A percentile compares a stretch with the other conserved stretches of the same genome.
Conservation (phyloP, 2,797 vertebrate genomes). For the Phaenicophaeus curvirostris region DNA sequence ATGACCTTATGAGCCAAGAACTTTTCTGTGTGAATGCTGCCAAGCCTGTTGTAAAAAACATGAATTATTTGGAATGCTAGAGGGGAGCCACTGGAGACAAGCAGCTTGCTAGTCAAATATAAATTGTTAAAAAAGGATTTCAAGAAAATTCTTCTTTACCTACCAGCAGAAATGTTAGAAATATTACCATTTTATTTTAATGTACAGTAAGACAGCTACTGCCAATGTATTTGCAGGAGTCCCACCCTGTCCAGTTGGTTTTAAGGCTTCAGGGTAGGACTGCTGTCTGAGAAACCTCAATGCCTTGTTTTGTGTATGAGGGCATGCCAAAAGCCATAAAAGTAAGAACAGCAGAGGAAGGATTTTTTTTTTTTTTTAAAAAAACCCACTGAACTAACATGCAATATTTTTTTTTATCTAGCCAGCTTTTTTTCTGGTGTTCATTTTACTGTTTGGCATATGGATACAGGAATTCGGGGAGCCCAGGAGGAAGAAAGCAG, state of each 20-base stretch:
- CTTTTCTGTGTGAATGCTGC: constrained; percentile 61
- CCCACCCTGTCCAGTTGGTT: not conserved
- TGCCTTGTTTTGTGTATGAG: not conserved
- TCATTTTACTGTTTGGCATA: not conserved
- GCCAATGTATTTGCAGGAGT: not conserved
- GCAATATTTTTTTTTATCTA: not conserved
- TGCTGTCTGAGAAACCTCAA: not conserved
- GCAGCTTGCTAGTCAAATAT: constrained; percentile 21
- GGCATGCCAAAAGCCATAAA: constrained; percentile 3
- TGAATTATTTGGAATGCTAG: constrained; percentile 68
- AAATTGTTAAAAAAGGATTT: constrained; percentile 55
- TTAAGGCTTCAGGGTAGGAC: not conserved
- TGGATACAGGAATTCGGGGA: not conserved
- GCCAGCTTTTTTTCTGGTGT: not conserved
- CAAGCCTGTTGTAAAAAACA: constrained; percentile 69
- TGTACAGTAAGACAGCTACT: not conserved
- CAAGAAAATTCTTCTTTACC: not conserved
- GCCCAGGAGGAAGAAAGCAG: not conserved
- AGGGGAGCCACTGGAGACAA: constrained; percentile 38
- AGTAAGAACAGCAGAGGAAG: not conserved
- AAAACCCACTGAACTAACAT: not conserved
- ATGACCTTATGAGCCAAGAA: constrained; percentile 74
- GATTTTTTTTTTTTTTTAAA: not conserved
- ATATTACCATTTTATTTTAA: not conserved
- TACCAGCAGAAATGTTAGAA: not conserved